Evolutionary conservation across 1,140 invertebrate genomes (phyloP).

Genomic region (Drosophila murphyi): DNA sequence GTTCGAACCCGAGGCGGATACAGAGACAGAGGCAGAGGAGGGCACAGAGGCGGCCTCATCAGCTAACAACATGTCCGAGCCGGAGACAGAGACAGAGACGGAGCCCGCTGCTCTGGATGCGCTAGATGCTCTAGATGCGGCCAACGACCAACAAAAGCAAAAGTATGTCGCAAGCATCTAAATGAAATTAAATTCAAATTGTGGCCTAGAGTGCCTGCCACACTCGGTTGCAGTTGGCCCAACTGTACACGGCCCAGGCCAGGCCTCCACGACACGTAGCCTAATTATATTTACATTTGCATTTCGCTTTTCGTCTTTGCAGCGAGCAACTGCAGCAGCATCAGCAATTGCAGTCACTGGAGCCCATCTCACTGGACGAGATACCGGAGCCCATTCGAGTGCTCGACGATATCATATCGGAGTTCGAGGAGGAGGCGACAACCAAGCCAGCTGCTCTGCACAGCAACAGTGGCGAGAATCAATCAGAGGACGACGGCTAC

Average conservation of each 20-base stretch:
- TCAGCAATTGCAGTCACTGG: slow-evolving; percentile 56
- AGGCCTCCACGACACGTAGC: background rate
- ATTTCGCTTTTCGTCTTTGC: slow-evolving; percentile 29
- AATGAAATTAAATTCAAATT: slow-evolving; percentile 47
- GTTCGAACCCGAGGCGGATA: slow-evolving; percentile 53
- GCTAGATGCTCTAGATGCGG: background rate
- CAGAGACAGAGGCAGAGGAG: slow-evolving; percentile 33
- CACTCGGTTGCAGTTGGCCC: too few species aligned
- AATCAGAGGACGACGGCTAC: slow-evolving; percentile 94
- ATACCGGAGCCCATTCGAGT: slow-evolving; percentile 90
- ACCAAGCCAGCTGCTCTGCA: slow-evolving; percentile 83
- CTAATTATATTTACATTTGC: slow-evolving; percentile 48
- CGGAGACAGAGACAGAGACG: slow-evolving; percentile 14
- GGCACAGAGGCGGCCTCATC: slow-evolving; percentile 9
- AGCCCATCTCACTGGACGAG: slow-evolving; percentile 74
- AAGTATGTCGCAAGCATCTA: slow-evolving; percentile 62
- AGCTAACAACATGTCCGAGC: background rate
- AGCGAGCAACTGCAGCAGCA: slow-evolving; percentile 59
- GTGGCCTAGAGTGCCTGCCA: background rate
- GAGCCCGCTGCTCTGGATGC: slow-evolving; percentile 30
- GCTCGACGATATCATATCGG: slow-evolving; percentile 93
- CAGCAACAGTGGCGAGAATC: slow-evolving; percentile 89
- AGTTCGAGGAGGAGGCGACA: slow-evolving; percentile 92
- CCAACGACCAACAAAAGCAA: slow-evolving; percentile 61
- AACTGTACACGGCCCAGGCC: too few species aligned